These are phyloP conservation scores for Mythimna lalbum DNA, from an alignment of 2,888 invertebrate genomes.

Conservation along the genomic window DNA sequence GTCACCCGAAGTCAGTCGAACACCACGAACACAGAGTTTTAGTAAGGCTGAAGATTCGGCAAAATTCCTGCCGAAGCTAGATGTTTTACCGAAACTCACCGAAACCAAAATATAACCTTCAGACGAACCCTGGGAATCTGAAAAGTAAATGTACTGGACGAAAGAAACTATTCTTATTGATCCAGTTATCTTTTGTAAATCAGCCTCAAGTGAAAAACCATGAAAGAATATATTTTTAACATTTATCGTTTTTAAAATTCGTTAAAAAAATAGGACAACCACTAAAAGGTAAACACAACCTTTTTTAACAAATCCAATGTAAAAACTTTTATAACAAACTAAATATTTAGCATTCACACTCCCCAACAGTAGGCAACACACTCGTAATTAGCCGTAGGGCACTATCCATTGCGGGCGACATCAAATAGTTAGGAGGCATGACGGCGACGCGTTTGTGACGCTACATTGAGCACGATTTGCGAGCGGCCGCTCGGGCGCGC, in stretches of 20 bases:
- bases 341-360: neutral
- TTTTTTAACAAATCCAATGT: neutral
- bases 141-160: neutral
- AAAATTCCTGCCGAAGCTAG: too few species aligned
- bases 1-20: too few species aligned
- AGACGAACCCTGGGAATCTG: neutral
- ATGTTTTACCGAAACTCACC: too few species aligned
- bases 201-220: too few species aligned
- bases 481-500: conserved; percentile 59
- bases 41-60: too few species aligned
- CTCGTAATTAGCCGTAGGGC: conserved; percentile 61
- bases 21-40: too few species aligned
- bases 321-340: conserved; percentile 3
- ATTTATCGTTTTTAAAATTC: neutral
- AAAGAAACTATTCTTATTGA: too few species aligned
- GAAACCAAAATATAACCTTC: too few species aligned
- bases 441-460: conserved; percentile 70
- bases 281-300: neutral
- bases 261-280: neutral
- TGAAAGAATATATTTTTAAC: too few species aligned
- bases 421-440: conserved; percentile 67
- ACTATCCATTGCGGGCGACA: conserved; percentile 62
- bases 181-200: too few species aligned
- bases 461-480: conserved; percentile 80
- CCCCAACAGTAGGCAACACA: conserved; percentile 20